Evolutionary conservation across 2,888 invertebrate species (phyloP), one percentile per base, ranked within the genome.

Genomic region (Ophioninae sp.): DNA sequence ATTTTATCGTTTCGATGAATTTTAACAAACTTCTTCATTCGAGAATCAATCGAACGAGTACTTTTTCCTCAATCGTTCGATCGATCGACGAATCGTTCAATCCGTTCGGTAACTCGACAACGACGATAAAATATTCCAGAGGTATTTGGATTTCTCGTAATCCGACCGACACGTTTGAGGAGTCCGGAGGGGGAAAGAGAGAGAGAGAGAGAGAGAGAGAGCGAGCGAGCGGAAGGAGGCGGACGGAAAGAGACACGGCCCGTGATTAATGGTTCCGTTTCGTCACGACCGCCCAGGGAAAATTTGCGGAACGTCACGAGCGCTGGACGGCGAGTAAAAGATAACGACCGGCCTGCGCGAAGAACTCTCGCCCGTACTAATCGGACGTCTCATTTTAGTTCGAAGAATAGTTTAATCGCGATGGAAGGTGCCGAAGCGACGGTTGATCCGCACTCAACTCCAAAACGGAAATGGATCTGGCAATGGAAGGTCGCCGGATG

Each of bases 231-330:
- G 30, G 44, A 44, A 3, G 13, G 44, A 44, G 30, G 30, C 30
- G 21, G 73, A 50, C 20, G 30, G 57, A 65, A 7, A 59, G 39
- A 37, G 56, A 72, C 39, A 13, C 68, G 39, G 56, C 13, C 61
- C n/a, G 68, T 82, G 81, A 82, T 82, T 77, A 64, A 82, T 82
- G 67, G 68, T 69, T 78, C 67, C 72, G 73, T 78, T 41, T 70
- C 68, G 39, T 73, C 50, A 59, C 59, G 57, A 77, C 39, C 70
- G 67, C 39, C 61, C 30, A 77, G 68, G 6, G 77, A 82, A 77
- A 68, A n/a, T 57, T 68, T 37, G 62, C 62, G 73, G 78, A 73
- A 82, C 73, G 77, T 82, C 73, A 23, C 20, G 21, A 61, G 59
- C 62, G 57, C 65, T 65, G 65, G 75, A 37, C 59, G 56, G 39